These are phyloP conservation scores for Aspidoscelis tigris DNA, from an alignment of 2,113 vertebrate genomes.

Conservation along the genomic window DNA sequence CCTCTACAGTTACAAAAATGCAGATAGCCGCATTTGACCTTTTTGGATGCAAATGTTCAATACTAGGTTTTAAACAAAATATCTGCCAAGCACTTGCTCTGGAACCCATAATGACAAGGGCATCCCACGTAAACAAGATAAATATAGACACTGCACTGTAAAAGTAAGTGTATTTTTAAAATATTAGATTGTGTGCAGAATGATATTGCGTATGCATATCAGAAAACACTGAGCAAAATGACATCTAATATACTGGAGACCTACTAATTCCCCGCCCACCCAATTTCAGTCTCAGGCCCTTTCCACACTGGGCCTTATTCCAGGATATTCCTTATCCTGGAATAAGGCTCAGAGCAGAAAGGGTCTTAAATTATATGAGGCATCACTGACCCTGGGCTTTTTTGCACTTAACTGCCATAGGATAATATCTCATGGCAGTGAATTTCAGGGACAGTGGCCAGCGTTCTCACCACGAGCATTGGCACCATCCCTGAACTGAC, in stretches of 20 bases:
- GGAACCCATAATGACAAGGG: neutral
- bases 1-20: constrained; percentile 9
- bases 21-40: constrained; percentile 24
- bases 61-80: constrained; percentile 1
- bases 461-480: too few relatives aligned
- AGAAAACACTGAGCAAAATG: constrained; percentile 1
- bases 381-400: neutral
- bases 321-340: too few relatives aligned
- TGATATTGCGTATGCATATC: neutral
- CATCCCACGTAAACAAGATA: constrained; percentile 32
- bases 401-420: too few relatives aligned
- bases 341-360: too few relatives aligned
- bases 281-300: neutral
- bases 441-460: too few relatives aligned
- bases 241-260: neutral
- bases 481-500: too few relatives aligned
- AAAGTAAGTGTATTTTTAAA: neutral
- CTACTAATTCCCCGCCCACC: neutral
- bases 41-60: constrained; percentile 8
- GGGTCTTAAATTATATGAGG: neutral
- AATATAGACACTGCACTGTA: neutral
- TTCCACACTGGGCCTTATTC: too few relatives aligned
- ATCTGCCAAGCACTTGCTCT: neutral
- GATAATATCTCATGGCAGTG: too few relatives aligned
- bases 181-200: neutral